Evolutionary conservation across 2,888 invertebrate species (phyloP).

Genomic region (Cheilosia urbana): DNA sequence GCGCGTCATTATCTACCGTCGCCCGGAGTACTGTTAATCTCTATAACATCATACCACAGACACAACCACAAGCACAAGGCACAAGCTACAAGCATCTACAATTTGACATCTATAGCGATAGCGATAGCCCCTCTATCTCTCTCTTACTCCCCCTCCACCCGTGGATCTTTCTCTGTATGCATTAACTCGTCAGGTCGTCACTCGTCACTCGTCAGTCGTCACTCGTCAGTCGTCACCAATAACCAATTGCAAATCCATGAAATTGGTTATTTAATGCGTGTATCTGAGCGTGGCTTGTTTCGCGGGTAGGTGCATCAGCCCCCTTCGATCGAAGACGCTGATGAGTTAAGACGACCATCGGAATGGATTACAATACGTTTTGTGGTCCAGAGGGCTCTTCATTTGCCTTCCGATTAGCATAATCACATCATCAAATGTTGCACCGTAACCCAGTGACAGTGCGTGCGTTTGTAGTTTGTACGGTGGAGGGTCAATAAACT

Average conservation of each 20-base stretch:
- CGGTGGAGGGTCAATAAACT: constrained; percentile 54
- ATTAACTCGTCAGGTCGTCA: constrained; percentile 37
- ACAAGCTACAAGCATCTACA: not conserved
- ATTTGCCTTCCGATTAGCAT: constrained; percentile 64
- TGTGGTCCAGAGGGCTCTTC: constrained; percentile 50
- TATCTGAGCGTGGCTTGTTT: not conserved
- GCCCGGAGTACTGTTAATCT: constrained; percentile 49
- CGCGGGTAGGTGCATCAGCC: not conserved
- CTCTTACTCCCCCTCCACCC: no score
- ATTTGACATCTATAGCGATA: no score
- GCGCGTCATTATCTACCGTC: constrained; percentile 59
- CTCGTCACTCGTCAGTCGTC: no score
- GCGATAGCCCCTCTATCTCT: not conserved
- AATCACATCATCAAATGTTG: constrained; percentile 38
- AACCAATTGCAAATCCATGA: constrained; percentile 47
- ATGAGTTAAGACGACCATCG: constrained; percentile 36
- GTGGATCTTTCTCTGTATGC: not conserved
- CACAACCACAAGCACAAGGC: no score
- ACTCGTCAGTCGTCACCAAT: no score
- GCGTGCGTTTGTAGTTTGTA: not conserved
- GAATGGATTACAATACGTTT: constrained; percentile 50
- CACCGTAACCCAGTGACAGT: constrained; percentile 16
- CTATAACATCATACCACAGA: constrained; percentile 41
- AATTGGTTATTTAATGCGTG: constrained; percentile 52
- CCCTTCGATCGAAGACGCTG: constrained; percentile 13